Evolutionary conservation across 2,888 invertebrate species (phyloP), one percentile per base, ranked within the genome.

Genomic region (Pterostichus niger): DNA sequence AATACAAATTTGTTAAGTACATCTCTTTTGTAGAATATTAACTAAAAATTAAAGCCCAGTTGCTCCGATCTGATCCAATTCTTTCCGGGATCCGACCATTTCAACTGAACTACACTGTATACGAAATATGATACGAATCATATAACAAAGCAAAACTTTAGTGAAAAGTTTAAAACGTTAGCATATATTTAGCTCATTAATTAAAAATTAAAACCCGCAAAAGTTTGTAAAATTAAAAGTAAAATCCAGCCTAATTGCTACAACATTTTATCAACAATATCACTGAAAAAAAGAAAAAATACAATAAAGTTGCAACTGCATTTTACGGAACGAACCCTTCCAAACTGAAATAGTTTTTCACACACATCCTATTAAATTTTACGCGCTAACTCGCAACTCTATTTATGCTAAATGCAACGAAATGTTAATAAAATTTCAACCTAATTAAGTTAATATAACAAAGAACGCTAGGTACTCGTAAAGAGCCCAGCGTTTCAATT

Each of bases 371-470:
- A 75, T 75, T 75, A 75, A 75, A 75, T 31, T 75, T 52, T 49
- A 49, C 52, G 49, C 75, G 75, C n/a, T 52, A 40, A 15, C 49
- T 71, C 71, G 49, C 49, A 49, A 49, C 71, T 52, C 13, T 78
- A 61, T 78, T 78, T 78, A 78, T 78, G 46, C 78, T 56, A 61
- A 56, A 78, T 78, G 56, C 56, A 78, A 59, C 78, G 40, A 78
- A 61, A 78, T 61, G 78, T 61, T 78, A 61, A 78, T 78, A 78
- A 59, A 78, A 78, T 78, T 78, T 56, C 78, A 56, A 44, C 35
- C 61, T 78, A 78, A 78, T 78, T 78, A 78, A 78, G 35, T 76
- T 78, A 61, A 61, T 56, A 78, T 44, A 78, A 78, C 75, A 75
- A 75, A 75, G 75, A 49, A 75, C 13, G 31, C 4, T 75, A n/a